phyloP scores from a whole-genome alignment of 2,888 invertebrate species.

The Leptarthrus brevirostris region DNA sequence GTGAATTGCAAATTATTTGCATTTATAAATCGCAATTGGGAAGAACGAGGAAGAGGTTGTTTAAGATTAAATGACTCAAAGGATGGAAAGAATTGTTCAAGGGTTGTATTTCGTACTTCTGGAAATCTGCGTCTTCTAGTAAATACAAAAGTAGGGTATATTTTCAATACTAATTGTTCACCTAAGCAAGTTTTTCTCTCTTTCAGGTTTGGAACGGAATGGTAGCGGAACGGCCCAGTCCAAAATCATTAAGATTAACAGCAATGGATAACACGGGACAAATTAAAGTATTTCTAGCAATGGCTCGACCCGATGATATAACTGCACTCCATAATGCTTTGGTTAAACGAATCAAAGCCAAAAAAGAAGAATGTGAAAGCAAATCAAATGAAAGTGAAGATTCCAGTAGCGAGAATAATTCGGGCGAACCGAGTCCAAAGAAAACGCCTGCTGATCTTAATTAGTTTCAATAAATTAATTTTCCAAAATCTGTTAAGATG shows the following conservation, averaged over 20 bases:
- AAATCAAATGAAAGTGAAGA: slow-evolving; percentile 62
- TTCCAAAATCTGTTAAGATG: background rate
- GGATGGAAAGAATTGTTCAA: slow-evolving; percentile 71
- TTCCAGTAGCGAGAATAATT: slow-evolving; percentile 62
- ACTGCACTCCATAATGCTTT: slow-evolving; percentile 75
- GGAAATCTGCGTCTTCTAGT: slow-evolving; percentile 90
- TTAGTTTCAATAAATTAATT: slow-evolving; percentile 16
- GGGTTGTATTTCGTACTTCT: slow-evolving; percentile 88
- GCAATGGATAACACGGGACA: slow-evolving; percentile 86
- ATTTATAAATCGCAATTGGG: slow-evolving; percentile 88
- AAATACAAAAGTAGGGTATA: slow-evolving; percentile 86
- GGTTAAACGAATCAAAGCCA: slow-evolving; percentile 69
- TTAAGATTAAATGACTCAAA: slow-evolving; percentile 85
- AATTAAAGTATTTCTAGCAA: slow-evolving; percentile 87
- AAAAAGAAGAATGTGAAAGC: slow-evolving; percentile 56
- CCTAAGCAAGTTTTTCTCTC: background rate
- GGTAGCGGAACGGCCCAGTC: slow-evolving; percentile 88
- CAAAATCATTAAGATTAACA: slow-evolving; percentile 88
- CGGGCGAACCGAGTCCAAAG: slow-evolving; percentile 62
- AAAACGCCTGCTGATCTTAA: slow-evolving; percentile 58
- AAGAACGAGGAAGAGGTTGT: slow-evolving; percentile 90
- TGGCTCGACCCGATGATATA: slow-evolving; percentile 78
- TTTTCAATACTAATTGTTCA: background rate
- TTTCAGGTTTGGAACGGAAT: slow-evolving; percentile 86
- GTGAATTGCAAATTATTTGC: slow-evolving; percentile 89